These are phyloP conservation scores for Heterocephalus glaber DNA, from an alignment of 2,113 vertebrate genomes.

Conservation along the genomic window DNA sequence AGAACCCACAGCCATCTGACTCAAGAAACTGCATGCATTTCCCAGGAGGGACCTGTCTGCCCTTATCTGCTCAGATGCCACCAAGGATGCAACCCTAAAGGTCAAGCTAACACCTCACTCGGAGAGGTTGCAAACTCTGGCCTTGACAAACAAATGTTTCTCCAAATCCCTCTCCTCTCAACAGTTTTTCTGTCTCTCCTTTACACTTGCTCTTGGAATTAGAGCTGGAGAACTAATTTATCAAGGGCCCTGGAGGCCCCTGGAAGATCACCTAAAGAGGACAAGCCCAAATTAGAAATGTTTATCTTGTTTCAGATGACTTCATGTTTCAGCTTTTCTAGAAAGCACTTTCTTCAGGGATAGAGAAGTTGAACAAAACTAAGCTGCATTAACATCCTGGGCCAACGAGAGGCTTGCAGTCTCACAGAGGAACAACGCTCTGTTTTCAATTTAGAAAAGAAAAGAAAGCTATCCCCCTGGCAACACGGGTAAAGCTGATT, in stretches of 20 bases:
- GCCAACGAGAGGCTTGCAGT: no score
- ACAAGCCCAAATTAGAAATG: slow-evolving; percentile 64
- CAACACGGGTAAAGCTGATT: neutral
- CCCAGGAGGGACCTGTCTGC: neutral
- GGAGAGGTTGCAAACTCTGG: neutral
- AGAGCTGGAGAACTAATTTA: slow-evolving; percentile 64
- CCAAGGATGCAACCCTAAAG: accelerated
- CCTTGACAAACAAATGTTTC: neutral
- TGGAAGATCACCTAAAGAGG: slow-evolving; percentile 60
- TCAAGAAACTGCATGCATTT: neutral
- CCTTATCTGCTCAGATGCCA: neutral
- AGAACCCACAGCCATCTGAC: neutral
- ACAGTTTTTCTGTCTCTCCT: neutral
- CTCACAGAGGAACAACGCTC: accelerated
- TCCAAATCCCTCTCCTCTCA: neutral
- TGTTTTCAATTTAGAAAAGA: neutral
- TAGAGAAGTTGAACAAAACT: neutral
- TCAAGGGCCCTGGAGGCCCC: slow-evolving; percentile 44
- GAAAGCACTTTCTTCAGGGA: neutral
- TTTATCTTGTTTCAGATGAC: slow-evolving; percentile 66
- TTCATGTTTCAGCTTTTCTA: neutral
- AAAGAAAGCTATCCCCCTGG: accelerated
- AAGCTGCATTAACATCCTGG: neutral
- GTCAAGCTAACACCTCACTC: neutral
- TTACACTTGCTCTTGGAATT: neutral